Percentiles rank a stretch among this genome's conserved stretches.
Evolutionary conservation across 2,113 vertebrate species (phyloP).

Genomic region (Siniperca chuatsi): DNA sequence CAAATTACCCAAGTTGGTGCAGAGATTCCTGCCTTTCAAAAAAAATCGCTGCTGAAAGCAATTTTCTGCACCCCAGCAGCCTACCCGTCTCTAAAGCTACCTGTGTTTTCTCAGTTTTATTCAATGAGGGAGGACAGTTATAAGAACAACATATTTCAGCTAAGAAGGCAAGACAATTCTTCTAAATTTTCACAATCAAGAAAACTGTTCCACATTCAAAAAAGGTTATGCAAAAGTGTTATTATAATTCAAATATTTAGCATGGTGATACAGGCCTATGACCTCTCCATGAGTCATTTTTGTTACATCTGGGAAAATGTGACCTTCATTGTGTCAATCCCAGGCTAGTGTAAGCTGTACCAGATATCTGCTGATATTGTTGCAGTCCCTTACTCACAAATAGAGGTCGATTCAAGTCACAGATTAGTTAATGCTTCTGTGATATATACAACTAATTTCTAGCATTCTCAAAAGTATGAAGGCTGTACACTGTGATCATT

Average conservation of each 20-base stretch:
- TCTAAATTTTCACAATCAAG: neutral
- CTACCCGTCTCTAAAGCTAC: neutral
- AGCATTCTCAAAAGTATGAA: conserved; percentile 13
- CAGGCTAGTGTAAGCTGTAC: conserved; percentile 12
- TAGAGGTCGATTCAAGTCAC: conserved; percentile 18
- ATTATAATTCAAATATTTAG: neutral
- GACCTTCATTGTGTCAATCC: conserved; percentile 22
- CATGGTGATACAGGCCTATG: neutral
- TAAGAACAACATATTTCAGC: conserved; percentile 10
- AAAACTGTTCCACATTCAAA: neutral
- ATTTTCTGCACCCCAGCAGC: conserved; percentile 14
- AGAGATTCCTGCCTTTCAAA: conserved; percentile 34
- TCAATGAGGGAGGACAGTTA: neutral
- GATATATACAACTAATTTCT: conserved; percentile 27
- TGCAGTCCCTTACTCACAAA: conserved; percentile 28
- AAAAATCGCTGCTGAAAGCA: conserved; percentile 25
- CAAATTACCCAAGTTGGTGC: conserved; percentile 38
- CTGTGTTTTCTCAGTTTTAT: conserved; percentile 7
- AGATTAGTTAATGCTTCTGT: conserved; percentile 7
- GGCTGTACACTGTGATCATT: neutral
- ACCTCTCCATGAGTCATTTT: neutral
- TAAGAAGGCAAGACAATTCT: neutral
- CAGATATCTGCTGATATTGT: conserved; percentile 11
- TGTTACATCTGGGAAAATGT: conserved; percentile 15
- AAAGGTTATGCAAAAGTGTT: neutral